Evolutionary conservation across 2,888 invertebrate species (phyloP).

Genomic region (Augochlorella aurata): DNA sequence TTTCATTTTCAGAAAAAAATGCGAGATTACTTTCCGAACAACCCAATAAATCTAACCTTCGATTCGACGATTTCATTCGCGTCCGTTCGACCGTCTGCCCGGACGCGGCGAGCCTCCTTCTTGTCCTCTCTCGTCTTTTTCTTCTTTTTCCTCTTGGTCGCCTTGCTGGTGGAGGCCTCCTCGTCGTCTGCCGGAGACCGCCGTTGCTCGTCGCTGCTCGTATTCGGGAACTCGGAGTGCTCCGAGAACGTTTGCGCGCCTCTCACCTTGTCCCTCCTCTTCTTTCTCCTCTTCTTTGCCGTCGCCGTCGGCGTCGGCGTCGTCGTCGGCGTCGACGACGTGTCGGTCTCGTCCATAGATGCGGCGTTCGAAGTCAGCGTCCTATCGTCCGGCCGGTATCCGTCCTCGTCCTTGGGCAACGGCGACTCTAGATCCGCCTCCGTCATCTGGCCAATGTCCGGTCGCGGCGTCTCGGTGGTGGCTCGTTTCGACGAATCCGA

Average conservation of each 20-base stretch:
- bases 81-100: constrained; percentile 74
- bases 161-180: constrained; percentile 19
- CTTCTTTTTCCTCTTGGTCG: constrained; percentile 82
- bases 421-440: constrained; percentile 44
- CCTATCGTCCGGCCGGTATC: constrained; percentile 89
- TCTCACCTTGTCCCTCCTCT: constrained; percentile 83
- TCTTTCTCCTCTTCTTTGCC: constrained; percentile 82
- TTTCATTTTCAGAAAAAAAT: too few species aligned
- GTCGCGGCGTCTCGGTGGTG: constrained; percentile 82
- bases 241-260: constrained; percentile 82
- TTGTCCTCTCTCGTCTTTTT: constrained; percentile 77
- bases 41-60: too few species aligned
- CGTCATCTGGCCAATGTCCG: constrained; percentile 73
- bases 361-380: constrained; percentile 82
- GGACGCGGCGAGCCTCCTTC: constrained; percentile 57
- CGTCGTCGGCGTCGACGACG: not conserved
- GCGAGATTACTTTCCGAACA: too few species aligned
- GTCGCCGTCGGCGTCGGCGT: constrained; percentile 20
- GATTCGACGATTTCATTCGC: not conserved
- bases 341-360: constrained; percentile 76
- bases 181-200: constrained; percentile 63
- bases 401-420: constrained; percentile 82
- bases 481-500: constrained; percentile 83
- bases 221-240: constrained; percentile 82
- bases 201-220: constrained; percentile 80